A percentile compares a stretch with the other conserved stretches of the same genome.
Conservation (phyloP, 2,888 invertebrate genomes). For the Hetaerina titia region DNA sequence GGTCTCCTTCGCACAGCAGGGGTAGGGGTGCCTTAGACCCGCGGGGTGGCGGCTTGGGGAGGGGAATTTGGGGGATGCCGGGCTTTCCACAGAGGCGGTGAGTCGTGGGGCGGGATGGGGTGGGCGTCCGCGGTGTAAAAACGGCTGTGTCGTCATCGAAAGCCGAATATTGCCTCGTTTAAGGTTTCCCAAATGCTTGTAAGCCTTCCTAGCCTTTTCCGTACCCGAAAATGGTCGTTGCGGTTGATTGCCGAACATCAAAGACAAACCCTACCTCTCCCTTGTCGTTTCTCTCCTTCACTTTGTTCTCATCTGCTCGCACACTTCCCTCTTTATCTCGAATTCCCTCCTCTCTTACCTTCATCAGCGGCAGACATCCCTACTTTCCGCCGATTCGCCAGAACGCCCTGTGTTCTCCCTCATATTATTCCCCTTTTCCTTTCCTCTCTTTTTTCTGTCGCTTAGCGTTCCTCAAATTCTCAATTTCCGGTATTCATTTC, state of each 20-base stretch:
- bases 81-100: neutral
- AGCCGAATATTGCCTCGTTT: conserved; percentile 61
- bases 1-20: neutral
- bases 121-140: neutral
- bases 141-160: neutral
- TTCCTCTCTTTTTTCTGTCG: too few species aligned
- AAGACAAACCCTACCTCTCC: neutral
- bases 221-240: conserved; percentile 33
- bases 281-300: neutral
- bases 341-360: neutral
- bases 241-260: conserved; percentile 61
- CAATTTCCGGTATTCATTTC: too few species aligned
- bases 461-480: too few species aligned
- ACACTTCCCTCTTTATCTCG: neutral
- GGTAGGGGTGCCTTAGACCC: too few species aligned
- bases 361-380: neutral
- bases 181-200: conserved; percentile 57
- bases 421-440: too few species aligned
- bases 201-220: conserved; percentile 20
- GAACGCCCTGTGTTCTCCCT: too few species aligned
- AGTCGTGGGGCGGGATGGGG: neutral
- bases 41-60: neutral
- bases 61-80: neutral
- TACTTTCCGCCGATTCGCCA: too few species aligned
- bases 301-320: neutral